These are phyloP conservation scores for Benitochromis conjunctus DNA, from an alignment of 2,113 vertebrate species.

Conservation along the genomic window DNA sequence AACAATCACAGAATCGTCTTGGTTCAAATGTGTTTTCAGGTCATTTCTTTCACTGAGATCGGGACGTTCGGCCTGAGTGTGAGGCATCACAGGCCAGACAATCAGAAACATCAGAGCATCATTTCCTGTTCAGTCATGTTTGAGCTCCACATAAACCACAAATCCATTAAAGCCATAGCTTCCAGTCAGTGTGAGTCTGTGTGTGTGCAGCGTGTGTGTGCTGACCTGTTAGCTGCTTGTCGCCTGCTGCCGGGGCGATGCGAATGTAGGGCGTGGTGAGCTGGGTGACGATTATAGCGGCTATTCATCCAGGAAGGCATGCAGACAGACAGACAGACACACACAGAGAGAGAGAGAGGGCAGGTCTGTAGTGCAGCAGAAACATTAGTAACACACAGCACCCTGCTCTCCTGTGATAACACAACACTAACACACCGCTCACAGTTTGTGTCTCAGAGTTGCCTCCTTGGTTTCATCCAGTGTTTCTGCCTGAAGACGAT, in stretches of 20 bases:
- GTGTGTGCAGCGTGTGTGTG: slow-evolving; percentile 33
- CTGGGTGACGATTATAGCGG: slow-evolving; percentile 98
- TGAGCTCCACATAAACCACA: not conserved
- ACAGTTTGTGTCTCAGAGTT: not conserved
- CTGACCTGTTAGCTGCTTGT: slow-evolving; percentile 98
- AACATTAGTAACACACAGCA: slow-evolving; percentile 32
- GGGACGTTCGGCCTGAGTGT: not conserved
- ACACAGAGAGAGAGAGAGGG: slow-evolving; percentile 17
- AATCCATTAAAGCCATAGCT: not conserved
- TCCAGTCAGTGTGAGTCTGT: not conserved
- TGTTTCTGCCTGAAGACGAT: not conserved
- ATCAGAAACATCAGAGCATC: not conserved
- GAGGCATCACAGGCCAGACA: not conserved
- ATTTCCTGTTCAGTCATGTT: not conserved
- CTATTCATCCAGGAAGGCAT: slow-evolving; percentile 72
- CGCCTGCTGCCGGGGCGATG: slow-evolving; percentile 90
- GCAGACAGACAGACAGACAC: slow-evolving; percentile 23
- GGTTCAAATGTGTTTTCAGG: not conserved
- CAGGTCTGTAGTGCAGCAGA: slow-evolving; percentile 15
- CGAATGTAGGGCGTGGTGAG: slow-evolving; percentile 98
- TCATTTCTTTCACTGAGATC: not conserved
- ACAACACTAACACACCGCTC: not conserved
- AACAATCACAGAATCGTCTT: not conserved
- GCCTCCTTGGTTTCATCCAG: not conserved
- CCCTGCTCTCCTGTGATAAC: not conserved